These are phyloP conservation scores for Tiaroga cobitis DNA, from an alignment of 2,797 vertebrate genomes.

Conservation along the genomic window DNA sequence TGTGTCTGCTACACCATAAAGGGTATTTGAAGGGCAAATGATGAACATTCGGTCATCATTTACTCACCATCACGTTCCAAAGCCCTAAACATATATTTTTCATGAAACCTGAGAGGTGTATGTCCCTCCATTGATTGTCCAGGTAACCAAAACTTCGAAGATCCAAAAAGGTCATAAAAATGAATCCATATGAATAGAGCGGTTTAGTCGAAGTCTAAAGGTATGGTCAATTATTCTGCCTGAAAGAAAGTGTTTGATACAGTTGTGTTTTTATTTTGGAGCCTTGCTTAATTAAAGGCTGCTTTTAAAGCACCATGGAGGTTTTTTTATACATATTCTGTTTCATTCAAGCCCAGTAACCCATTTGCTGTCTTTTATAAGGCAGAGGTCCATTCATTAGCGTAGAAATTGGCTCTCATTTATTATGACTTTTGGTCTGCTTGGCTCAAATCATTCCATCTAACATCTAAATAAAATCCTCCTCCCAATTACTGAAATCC, in stretches of 20 bases:
- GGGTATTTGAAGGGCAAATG: constrained; percentile 8
- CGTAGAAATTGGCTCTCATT: constrained; percentile 13
- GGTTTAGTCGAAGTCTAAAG: neutral
- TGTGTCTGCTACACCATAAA: constrained; percentile 30
- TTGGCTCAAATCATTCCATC: constrained; percentile 4
- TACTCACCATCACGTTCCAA: neutral
- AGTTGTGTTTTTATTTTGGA: neutral
- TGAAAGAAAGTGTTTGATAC: neutral
- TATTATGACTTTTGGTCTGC: constrained; percentile 9
- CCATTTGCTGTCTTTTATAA: constrained; percentile 17
- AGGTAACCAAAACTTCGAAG: neutral
- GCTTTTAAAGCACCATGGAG: neutral
- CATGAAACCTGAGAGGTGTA: neutral
- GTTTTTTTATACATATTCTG: neutral
- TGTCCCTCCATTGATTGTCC: neutral
- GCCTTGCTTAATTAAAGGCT: neutral
- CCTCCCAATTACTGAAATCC: constrained; percentile 23
- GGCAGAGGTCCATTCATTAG: constrained; percentile 12
- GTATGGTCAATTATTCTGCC: constrained; percentile 21
- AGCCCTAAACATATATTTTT: neutral
- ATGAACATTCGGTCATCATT: neutral
- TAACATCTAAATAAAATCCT: constrained; percentile 38
- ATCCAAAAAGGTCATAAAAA: neutral
- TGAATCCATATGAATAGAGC: neutral
- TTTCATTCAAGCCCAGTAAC: constrained; percentile 4